Evolutionary conservation across 2,888 invertebrate species (phyloP).

Genomic region (Noctua comes): DNA sequence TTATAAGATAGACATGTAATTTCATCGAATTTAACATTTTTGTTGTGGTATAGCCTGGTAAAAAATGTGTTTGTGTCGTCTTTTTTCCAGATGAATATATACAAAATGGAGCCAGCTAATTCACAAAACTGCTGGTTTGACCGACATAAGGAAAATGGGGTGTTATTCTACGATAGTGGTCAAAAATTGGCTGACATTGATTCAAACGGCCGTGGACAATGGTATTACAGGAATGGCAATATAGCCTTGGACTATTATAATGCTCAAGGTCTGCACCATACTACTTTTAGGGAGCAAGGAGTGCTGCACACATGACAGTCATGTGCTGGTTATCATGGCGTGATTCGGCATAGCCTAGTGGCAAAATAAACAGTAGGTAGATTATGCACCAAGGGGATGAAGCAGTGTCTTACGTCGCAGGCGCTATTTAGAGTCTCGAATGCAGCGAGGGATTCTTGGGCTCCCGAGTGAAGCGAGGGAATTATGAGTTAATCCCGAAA

Average conservation of each 20-base stretch:
- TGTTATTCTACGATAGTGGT: slow-evolving; percentile 72
- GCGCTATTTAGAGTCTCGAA: too few species aligned
- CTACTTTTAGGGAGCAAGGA: neutral
- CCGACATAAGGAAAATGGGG: slow-evolving; percentile 61
- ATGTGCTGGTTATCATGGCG: neutral
- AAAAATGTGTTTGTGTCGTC: neutral
- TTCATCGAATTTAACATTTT: neutral
- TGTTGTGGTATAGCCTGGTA: too few species aligned
- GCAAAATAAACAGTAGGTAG: neutral
- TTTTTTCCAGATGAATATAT: slow-evolving; percentile 75
- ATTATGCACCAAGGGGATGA: neutral
- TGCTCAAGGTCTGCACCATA: slow-evolving; percentile 49
- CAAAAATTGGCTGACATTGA: slow-evolving; percentile 74
- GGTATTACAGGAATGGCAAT: slow-evolving; percentile 78
- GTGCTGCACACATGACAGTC: neutral
- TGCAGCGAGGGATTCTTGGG: too few species aligned
- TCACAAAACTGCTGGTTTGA: slow-evolving; percentile 76
- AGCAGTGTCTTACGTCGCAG: too few species aligned
- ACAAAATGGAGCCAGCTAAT: slow-evolving; percentile 76
- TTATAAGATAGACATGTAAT: too few species aligned
- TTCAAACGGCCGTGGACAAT: slow-evolving; percentile 71
- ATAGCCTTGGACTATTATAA: slow-evolving; percentile 76
- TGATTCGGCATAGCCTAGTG: neutral
- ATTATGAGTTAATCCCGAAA: too few species aligned
- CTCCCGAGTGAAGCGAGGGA: too few species aligned